Conservation (phyloP, 2,888 invertebrate species). For the Dryomyza anilis region DNA sequence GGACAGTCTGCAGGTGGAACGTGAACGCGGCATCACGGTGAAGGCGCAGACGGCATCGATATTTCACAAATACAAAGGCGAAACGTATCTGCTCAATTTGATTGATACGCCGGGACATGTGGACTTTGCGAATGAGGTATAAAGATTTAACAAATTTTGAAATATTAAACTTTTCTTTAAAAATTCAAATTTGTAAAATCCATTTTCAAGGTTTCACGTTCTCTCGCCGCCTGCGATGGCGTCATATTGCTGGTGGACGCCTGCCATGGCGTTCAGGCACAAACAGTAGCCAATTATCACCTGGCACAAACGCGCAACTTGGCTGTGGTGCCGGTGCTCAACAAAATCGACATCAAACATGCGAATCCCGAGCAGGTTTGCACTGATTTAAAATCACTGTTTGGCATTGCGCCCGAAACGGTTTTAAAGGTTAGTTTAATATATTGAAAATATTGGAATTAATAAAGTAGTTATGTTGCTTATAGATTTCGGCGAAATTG, state of each 20-base stretch:
- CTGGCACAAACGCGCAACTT: slow-evolving; percentile 84
- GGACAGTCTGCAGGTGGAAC: slow-evolving; percentile 83
- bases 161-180: slow-evolving; percentile 43
- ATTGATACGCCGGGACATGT: slow-evolving; percentile 99
- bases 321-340: slow-evolving; percentile 87
- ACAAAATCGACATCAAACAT: slow-evolving; percentile 94
- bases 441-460: neutral
- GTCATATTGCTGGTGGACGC: slow-evolving; percentile 95
- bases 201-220: slow-evolving; percentile 74
- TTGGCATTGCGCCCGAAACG: slow-evolving; percentile 75
- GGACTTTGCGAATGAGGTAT: slow-evolving; percentile 94
- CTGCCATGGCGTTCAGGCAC: slow-evolving; percentile 94
- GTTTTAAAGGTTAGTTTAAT: slow-evolving; percentile 70
- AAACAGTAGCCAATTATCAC: slow-evolving; percentile 96
- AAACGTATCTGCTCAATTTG: slow-evolving; percentile 84
- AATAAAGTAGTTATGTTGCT: neutral
- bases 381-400: slow-evolving; percentile 78
- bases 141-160: neutral
- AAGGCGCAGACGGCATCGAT: slow-evolving; percentile 96
- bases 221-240: slow-evolving; percentile 91
- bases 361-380: slow-evolving; percentile 85
- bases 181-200: neutral
- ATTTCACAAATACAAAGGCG: slow-evolving; percentile 70
- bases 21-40: slow-evolving; percentile 96
- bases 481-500: slow-evolving; percentile 84